Percentiles rank a stretch among this genome's conserved stretches.
Conservation (phyloP, 2,113 vertebrate species). For the Petrocephalus microphthalmus region DNA sequence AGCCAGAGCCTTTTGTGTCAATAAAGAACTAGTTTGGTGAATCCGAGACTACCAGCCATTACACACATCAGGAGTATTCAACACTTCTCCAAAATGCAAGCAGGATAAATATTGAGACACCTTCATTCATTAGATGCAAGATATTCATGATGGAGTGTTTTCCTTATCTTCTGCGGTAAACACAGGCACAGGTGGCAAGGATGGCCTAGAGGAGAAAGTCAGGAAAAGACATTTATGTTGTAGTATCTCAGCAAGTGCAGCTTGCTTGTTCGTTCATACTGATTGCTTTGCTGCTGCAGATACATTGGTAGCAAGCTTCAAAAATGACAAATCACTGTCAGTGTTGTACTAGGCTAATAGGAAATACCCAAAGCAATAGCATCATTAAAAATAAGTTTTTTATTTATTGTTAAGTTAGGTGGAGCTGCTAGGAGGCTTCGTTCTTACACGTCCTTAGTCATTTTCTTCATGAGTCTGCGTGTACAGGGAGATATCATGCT, state of each 20-base stretch:
- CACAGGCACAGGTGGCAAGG: not conserved
- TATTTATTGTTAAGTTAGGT: not conserved
- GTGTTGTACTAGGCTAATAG: not conserved
- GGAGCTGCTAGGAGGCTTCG: not conserved
- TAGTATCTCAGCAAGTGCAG: not conserved
- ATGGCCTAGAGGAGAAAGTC: not conserved
- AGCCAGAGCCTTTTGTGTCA: not conserved
- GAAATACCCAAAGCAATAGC: not conserved
- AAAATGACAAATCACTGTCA: not conserved
- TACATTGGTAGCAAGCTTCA: not conserved
- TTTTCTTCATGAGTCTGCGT: slow-evolving; percentile 30
- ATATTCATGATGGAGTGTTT: slow-evolving; percentile 5
- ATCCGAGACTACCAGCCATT: not conserved
- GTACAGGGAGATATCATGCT: slow-evolving; percentile 42
- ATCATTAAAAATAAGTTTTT: not conserved
- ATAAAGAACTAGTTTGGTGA: not conserved
- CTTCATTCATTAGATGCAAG: not conserved
- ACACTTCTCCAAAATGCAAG: not conserved
- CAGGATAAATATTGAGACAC: not conserved
- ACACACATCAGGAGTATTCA: not conserved
- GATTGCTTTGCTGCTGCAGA: not conserved
- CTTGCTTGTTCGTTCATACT: not conserved
- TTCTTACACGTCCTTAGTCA: slow-evolving; percentile 27
- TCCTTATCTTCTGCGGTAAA: slow-evolving; percentile 9
- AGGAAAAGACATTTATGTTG: not conserved